Evolutionary conservation across 2,797 vertebrate species (phyloP), one percentile per base, ranked within the genome.

Genomic region (Argyrosomus regius): DNA sequence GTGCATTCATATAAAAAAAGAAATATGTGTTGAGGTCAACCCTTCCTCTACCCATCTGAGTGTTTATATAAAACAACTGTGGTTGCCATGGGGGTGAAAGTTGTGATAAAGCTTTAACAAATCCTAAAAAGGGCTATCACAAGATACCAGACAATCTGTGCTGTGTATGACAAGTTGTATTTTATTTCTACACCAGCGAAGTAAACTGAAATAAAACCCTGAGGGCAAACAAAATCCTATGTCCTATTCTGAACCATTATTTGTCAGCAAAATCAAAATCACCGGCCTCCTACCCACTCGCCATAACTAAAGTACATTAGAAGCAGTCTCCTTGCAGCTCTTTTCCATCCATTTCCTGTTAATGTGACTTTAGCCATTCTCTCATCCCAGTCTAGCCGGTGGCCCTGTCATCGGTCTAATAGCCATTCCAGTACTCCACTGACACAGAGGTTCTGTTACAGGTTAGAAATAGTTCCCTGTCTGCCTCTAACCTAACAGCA

Each of bases 371-470:
- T 9, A 76, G 75, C 78, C 81, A 69, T 89, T 84, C 77, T 76
- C 58, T 91, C 86, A 89, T 86, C 74, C 82, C 59, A 43, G 88
- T 89, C 87, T 88, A 78, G 84, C 71, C 90, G 67, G 72, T 70
- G 80, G 85, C 77, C 62, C 61, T 71, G 72, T 83, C 75, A 65
- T 71, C 2, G 0, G 73, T 85, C 4, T 81, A 85, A 89, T 82
- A 70, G 77, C 73, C 43, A 56, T 86, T 81, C 71, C 81, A 80
- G 82, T n/a, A 5, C 59, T 78, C 17, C 31, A 63, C 46, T 71
- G 69, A 83, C 58, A 74, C 76, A 80, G 39, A 74, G 17, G 39
- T 67, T 71, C 35, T 73, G 71, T 81, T 70, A 81, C 71, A 76
- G 68, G 53, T 65, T 83, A 75, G 81, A 88, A 87, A 86, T 48